A percentile compares a stretch with the other conserved stretches of the same genome.
Evolutionary conservation across 2,797 vertebrate genomes (phyloP).

Genomic region (Gobio occitaniae): DNA sequence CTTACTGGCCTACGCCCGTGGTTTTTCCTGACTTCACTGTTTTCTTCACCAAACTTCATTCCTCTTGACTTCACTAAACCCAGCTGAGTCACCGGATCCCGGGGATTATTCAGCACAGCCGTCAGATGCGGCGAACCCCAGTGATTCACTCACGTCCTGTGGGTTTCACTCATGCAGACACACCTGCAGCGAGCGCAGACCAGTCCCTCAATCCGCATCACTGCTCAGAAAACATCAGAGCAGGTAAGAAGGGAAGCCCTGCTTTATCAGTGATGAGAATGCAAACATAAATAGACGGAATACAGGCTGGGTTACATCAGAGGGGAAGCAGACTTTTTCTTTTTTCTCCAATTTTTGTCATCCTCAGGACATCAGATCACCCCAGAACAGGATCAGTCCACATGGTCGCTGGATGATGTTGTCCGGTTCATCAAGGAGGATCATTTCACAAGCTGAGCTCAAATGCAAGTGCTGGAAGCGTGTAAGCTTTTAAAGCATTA

Average conservation of each 20-base stretch:
- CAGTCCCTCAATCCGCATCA: conserved; percentile 77
- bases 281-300: neutral
- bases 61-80: conserved; percentile 28
- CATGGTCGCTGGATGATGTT: conserved; percentile 89
- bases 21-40: neutral
- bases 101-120: conserved; percentile 10
- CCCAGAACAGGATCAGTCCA: conserved; percentile 25
- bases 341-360: conserved; percentile 64
- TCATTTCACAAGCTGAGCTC: conserved; percentile 67
- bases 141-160: conserved; percentile 75
- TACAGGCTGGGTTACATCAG: neutral
- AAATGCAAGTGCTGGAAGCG: conserved; percentile 94
- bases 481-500: conserved; percentile 70
- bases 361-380: conserved; percentile 76
- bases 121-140: conserved; percentile 77
- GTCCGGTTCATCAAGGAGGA: conserved; percentile 89
- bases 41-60: conserved; percentile 1
- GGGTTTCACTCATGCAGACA: conserved; percentile 75
- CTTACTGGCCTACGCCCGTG: neutral
- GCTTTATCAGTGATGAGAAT: neutral
- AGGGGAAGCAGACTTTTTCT: neutral
- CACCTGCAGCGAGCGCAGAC: conserved; percentile 62
- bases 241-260: neutral
- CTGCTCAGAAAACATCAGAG: conserved; percentile 72
- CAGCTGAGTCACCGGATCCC: conserved; percentile 20